Percentiles rank a stretch among this genome's conserved stretches.
These are phyloP conservation scores for Scomber scombrus DNA, from an alignment of 2,113 vertebrate species.

Conservation along the genomic window DNA sequence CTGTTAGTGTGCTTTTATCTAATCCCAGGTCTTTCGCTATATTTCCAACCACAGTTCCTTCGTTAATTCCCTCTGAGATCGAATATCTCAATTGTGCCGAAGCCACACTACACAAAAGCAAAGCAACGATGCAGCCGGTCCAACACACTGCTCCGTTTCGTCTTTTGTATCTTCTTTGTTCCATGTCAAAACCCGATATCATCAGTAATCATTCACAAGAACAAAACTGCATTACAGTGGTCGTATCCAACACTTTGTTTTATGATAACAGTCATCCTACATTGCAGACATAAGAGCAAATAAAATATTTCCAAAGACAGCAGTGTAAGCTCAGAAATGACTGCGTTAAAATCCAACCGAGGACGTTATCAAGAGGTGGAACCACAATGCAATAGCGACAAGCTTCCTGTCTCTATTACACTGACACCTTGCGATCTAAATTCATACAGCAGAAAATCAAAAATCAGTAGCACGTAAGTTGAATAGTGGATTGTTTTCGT, in stretches of 20 bases:
- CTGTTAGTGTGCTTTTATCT: constrained; percentile 56
- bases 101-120: constrained; percentile 56
- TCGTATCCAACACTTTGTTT: not conserved
- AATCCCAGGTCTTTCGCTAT: constrained; percentile 81
- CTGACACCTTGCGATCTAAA: constrained; percentile 55
- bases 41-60: constrained; percentile 79
- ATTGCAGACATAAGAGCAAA: no score
- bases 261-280: not conserved
- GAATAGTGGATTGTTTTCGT: not conserved
- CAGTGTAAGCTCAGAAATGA: not conserved
- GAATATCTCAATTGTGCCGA: constrained; percentile 78
- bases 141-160: constrained; percentile 9
- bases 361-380: not conserved
- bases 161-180: constrained; percentile 45
- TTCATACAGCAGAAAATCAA: not conserved
- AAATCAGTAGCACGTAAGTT: not conserved
- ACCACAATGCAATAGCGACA: constrained; percentile 1
- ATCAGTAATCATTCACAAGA: not conserved
- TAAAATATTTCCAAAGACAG: not conserved
- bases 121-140: constrained; percentile 20
- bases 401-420: not conserved
- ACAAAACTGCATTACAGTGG: not conserved
- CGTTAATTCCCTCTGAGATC: constrained; percentile 71
- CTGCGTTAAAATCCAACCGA: not conserved
- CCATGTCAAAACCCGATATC: constrained; percentile 24